Evolutionary conservation across 2,888 invertebrate genomes (phyloP).

Genomic region (Argyresthia albistria): DNA sequence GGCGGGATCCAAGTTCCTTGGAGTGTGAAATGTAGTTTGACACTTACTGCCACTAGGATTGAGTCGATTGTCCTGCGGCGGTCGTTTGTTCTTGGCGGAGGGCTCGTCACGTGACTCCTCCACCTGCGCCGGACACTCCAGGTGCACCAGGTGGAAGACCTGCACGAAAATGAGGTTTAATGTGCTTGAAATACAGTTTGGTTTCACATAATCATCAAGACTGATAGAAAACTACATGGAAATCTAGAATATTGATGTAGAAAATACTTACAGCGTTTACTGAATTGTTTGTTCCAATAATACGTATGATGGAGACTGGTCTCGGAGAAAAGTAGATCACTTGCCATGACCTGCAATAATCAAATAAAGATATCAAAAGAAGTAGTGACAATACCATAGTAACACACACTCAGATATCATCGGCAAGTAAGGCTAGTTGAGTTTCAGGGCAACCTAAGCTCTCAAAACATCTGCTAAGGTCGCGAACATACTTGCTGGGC

Average conservation of each 20-base stretch:
- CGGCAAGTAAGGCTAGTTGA: no score
- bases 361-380: background rate
- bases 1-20: no score
- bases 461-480: no score
- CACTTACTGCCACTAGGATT: constrained; percentile 1
- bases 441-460: no score
- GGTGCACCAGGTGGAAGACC: constrained; percentile 98
- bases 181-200: background rate
- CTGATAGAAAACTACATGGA: no score
- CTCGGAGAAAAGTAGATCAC: constrained; percentile 86
- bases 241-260: background rate
- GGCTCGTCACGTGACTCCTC: constrained; percentile 49
- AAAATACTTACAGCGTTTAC: constrained; percentile 86
- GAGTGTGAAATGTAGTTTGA: background rate
- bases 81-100: constrained; percentile 37
- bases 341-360: constrained; percentile 87
- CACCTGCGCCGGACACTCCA: constrained; percentile 92
- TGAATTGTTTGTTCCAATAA: constrained; percentile 97
- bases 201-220: no score
- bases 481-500: no score
- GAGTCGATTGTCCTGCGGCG: constrained; percentile 20
- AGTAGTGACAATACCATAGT: no score
- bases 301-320: constrained; percentile 93
- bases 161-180: constrained; percentile 30
- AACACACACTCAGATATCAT: no score